phyloP scores from a whole-genome alignment of 1,140 invertebrate species.

The Ips typographus region DNA sequence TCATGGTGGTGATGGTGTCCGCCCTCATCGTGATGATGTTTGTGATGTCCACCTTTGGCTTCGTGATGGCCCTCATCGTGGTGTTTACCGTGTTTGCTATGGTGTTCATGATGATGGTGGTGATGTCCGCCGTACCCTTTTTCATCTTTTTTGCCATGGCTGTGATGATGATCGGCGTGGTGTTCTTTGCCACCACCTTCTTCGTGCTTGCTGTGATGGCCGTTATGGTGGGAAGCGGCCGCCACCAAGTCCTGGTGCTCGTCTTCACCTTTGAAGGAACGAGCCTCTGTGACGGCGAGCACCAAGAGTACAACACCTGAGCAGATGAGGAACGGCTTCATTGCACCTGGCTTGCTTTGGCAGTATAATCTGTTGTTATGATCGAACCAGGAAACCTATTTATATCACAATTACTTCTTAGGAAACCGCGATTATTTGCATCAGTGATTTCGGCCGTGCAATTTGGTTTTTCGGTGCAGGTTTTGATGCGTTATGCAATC shows the following conservation, averaged over 20 bases:
- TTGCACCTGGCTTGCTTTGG: slow-evolving; percentile 12
- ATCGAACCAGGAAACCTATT: slow-evolving; percentile 9
- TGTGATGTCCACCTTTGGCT: slow-evolving; percentile 73
- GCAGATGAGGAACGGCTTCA: slow-evolving; percentile 44
- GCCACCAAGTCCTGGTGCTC: slow-evolving; percentile 25
- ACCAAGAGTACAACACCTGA: slow-evolving; percentile 34
- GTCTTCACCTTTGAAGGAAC: too few relatives aligned
- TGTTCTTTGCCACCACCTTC: slow-evolving; percentile 66
- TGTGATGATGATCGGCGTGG: slow-evolving; percentile 62
- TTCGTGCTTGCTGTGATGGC: slow-evolving; percentile 57
- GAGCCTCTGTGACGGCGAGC: background rate
- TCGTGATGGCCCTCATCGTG: slow-evolving; percentile 70
- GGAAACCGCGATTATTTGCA: background rate
- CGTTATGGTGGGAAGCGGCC: slow-evolving; percentile 51
- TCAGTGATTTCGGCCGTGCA: background rate
- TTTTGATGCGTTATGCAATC: too few relatives aligned
- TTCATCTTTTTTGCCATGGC: slow-evolving; percentile 66
- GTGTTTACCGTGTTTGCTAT: slow-evolving; percentile 72
- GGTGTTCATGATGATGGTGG: slow-evolving; percentile 67
- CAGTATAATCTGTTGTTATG: too few relatives aligned
- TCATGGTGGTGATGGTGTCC: slow-evolving; percentile 70
- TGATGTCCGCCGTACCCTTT: slow-evolving; percentile 68
- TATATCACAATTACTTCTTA: slow-evolving; percentile 3
- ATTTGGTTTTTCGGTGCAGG: too few relatives aligned
- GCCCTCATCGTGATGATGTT: slow-evolving; percentile 72